These are phyloP conservation scores for Alces alces DNA, from an alignment of 2,113 vertebrate species.

Conservation along the genomic window DNA sequence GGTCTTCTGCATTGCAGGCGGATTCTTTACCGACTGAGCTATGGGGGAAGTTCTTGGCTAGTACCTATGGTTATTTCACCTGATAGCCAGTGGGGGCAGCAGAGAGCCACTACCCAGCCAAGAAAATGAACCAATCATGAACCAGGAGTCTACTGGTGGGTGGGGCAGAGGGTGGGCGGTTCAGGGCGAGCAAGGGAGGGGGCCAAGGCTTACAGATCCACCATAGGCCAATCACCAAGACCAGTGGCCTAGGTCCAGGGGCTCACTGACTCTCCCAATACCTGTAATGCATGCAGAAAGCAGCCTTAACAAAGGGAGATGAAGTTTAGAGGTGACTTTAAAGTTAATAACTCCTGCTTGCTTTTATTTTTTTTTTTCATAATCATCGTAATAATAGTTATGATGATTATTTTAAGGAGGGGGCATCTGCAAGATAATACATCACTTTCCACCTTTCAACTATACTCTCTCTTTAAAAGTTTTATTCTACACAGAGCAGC, in stretches of 20 bases:
- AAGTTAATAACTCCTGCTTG: background rate
- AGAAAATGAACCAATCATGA: background rate
- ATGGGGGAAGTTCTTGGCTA: background rate
- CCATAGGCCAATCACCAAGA: rapidly evolving
- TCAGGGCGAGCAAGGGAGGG: background rate
- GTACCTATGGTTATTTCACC: background rate
- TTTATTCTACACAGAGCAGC: background rate
- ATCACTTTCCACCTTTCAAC: background rate
- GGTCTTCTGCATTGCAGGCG: rapidly evolving
- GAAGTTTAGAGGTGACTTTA: background rate
- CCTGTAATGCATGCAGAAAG: background rate
- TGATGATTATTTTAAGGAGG: background rate
- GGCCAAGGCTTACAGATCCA: background rate
- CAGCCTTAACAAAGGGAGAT: background rate
- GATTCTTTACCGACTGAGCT: background rate
- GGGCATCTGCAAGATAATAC: background rate
- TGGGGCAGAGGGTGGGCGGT: background rate
- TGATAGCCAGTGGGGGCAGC: background rate
- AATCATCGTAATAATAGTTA: background rate
- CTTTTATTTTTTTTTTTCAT: background rate
- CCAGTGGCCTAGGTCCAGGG: background rate
- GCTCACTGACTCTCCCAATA: background rate
- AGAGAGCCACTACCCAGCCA: background rate
- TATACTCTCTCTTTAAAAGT: background rate
- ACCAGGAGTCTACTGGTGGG: background rate